phyloP scores from a whole-genome alignment of 2,797 vertebrate genomes.

The Meriones psammophilus region DNA sequence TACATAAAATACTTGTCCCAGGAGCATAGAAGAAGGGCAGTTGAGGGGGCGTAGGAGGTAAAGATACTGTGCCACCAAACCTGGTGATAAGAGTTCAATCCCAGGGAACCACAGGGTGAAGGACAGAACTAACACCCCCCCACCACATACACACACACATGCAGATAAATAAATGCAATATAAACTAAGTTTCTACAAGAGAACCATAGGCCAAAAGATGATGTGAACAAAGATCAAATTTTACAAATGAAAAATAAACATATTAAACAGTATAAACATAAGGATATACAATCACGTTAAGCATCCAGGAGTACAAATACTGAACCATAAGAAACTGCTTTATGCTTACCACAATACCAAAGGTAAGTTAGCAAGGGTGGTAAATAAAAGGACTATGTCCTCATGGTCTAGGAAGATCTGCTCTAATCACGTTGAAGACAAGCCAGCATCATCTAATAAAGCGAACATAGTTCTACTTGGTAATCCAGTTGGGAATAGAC shows the following conservation, averaged over 20 bases:
- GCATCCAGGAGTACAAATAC: neutral
- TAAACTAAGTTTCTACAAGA: slow-evolving; percentile 1
- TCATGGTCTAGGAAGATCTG: neutral
- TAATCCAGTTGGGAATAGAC: neutral
- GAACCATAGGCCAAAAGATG: neutral
- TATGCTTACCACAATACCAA: neutral
- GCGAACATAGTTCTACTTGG: neutral
- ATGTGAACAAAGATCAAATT: neutral
- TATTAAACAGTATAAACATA: neutral
- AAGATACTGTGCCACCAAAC: neutral
- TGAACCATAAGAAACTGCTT: neutral
- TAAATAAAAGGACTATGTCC: neutral
- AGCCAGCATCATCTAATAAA: neutral
- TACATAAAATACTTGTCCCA: neutral
- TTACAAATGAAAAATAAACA: slow-evolving; percentile 24
- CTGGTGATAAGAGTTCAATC: neutral
- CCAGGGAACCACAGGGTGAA: neutral
- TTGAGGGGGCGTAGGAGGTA: neutral
- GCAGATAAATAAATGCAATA: neutral
- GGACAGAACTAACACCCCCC: neutral
- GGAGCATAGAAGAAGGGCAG: neutral
- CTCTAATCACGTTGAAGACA: neutral
- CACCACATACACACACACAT: fast-evolving
- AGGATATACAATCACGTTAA: neutral
- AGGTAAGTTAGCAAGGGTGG: neutral